Evolutionary conservation across 2,888 invertebrate genomes (phyloP).

Genomic region (Rhamnusium bicolor): DNA sequence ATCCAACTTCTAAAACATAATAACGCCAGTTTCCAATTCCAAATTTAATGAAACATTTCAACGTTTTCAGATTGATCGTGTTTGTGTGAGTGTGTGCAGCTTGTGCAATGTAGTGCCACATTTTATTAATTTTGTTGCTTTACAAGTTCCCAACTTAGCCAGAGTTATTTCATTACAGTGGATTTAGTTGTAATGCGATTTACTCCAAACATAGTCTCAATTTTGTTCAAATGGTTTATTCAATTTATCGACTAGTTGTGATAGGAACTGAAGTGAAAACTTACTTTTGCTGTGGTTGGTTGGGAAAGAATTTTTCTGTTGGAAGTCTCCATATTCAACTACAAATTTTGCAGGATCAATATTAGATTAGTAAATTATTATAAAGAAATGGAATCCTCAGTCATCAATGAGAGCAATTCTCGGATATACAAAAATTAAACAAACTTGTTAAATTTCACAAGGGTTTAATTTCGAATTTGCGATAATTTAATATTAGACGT

Average conservation of each 20-base stretch:
- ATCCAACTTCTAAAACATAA: neutral
- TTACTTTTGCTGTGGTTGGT: neutral
- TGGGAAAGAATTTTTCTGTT: no score
- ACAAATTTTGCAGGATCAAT: no score
- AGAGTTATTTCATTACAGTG: constrained; percentile 14
- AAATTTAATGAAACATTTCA: neutral
- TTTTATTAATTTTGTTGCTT: neutral
- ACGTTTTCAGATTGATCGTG: neutral
- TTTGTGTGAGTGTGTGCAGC: neutral
- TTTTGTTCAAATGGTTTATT: neutral
- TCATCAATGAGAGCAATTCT: no score
- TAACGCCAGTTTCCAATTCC: neutral
- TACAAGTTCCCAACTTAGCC: neutral
- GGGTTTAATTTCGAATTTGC: no score
- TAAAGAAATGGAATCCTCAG: no score
- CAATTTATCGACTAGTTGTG: neutral
- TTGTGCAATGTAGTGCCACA: neutral
- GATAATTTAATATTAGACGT: no score
- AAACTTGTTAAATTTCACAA: no score
- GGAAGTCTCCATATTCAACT: no score
- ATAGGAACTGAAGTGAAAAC: neutral
- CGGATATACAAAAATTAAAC: no score
- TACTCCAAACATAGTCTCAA: constrained; percentile 11
- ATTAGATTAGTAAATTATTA: no score
- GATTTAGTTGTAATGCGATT: constrained; percentile 30